phyloP scores from a whole-genome alignment of 2,113 vertebrate species.

The Hippolais icterina region DNA sequence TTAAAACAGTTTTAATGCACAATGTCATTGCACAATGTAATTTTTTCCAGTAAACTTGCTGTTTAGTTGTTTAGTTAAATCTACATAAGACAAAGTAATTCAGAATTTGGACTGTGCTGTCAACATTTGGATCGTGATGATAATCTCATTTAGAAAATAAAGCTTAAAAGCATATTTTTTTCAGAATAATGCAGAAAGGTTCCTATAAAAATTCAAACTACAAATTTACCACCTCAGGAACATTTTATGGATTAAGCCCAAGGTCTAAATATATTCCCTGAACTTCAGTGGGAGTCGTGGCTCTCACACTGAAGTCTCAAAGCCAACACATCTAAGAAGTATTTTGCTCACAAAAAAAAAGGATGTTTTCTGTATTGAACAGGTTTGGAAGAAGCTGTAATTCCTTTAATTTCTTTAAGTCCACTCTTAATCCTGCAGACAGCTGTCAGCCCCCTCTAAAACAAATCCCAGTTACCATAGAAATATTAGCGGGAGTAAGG shows the following conservation, averaged over 20 bases:
- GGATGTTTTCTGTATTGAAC: not conserved
- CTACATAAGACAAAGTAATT: not conserved
- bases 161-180: not conserved
- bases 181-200: not conserved
- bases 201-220: not conserved
- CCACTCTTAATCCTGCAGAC: not conserved
- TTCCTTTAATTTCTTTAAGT: not conserved
- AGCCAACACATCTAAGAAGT: not conserved
- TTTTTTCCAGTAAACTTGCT: not conserved
- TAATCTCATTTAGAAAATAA: not conserved
- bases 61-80: not conserved
- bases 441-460: not conserved
- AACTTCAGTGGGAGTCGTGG: not conserved
- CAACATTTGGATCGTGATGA: not conserved
- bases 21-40: rapidly evolving
- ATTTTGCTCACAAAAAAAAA: not conserved
- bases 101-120: not conserved
- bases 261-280: not conserved
- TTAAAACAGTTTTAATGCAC: not conserved
- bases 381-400: not conserved
- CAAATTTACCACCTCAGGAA: not conserved
- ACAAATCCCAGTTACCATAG: not conserved
- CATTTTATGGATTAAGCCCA: not conserved
- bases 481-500: not conserved
- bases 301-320: not conserved